These are phyloP conservation scores for Pelusios castaneus DNA, from an alignment of 2,113 vertebrate genomes.

Conservation along the genomic window DNA sequence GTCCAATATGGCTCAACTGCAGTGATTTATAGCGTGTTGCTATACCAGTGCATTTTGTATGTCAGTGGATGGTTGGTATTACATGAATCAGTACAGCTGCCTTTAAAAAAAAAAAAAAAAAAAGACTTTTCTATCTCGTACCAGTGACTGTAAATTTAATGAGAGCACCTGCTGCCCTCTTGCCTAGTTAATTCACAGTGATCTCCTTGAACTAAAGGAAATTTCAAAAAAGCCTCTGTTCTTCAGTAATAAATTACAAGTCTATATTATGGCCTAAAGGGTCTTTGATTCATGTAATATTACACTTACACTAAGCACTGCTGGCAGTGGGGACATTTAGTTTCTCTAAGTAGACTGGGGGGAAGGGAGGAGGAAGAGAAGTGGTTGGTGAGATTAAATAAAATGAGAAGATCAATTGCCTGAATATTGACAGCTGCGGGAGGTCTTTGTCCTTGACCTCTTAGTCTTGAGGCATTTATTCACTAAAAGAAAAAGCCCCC, in stretches of 20 bases:
- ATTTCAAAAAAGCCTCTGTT: conserved; percentile 76
- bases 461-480: conserved; percentile 48
- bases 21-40: neutral
- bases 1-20: rapidly evolving
- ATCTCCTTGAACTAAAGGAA: conserved; percentile 73
- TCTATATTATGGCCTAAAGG: conserved; percentile 75
- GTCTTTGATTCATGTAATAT: conserved; percentile 81
- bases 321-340: conserved; percentile 71
- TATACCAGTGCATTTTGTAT: neutral
- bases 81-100: conserved; percentile 70
- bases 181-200: conserved; percentile 78
- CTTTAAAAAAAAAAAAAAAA: no score
- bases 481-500: conserved; percentile 21
- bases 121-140: conserved; percentile 69
- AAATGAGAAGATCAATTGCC: conserved; percentile 72
- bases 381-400: conserved; percentile 72
- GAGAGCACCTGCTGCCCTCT: conserved; percentile 79
- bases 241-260: conserved; percentile 80
- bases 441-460: conserved; percentile 73
- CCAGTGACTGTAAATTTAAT: conserved; percentile 78
- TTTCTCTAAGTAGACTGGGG: conserved; percentile 67
- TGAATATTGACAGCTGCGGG: conserved; percentile 71
- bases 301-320: conserved; percentile 75
- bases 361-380: conserved; percentile 48
- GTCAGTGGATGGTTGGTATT: neutral